Evolutionary conservation across 2,113 vertebrate genomes (phyloP).

Genomic region (Chloropsis hardwickii): DNA sequence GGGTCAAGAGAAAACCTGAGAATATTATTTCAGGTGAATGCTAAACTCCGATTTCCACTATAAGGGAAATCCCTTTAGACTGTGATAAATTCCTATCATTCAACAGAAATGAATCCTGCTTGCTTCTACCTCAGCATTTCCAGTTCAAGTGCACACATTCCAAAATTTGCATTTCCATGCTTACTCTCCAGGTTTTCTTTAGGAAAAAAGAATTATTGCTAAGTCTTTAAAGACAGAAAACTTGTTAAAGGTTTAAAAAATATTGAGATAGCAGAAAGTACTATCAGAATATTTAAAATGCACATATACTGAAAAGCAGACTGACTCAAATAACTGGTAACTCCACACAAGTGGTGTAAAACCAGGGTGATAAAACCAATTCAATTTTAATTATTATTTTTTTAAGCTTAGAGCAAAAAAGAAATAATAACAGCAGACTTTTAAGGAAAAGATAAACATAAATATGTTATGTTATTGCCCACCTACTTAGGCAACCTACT

Average conservation of each 20-base stretch:
- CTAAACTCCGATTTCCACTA: neutral
- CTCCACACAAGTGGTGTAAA: neutral
- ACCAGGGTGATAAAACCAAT: neutral
- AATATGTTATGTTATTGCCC: no score
- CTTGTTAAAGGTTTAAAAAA: neutral
- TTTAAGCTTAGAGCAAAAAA: neutral
- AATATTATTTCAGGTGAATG: neutral
- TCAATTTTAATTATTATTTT: neutral
- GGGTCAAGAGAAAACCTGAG: neutral
- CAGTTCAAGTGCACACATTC: neutral
- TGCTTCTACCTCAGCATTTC: neutral
- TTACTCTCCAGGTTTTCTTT: neutral
- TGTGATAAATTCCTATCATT: neutral
- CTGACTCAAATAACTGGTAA: neutral
- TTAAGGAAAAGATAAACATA: neutral
- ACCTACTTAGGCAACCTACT: neutral
- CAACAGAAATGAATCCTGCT: neutral
- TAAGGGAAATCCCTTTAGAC: neutral
- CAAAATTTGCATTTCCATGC: neutral
- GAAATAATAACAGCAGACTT: neutral
- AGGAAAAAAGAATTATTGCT: neutral
- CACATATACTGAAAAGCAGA: neutral
- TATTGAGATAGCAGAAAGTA: neutral
- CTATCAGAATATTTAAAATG: neutral
- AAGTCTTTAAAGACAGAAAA: neutral